Evolutionary conservation across 2,113 vertebrate species (phyloP), one percentile per base, ranked within the genome.

Genomic region (Toxotes jaculatrix): DNA sequence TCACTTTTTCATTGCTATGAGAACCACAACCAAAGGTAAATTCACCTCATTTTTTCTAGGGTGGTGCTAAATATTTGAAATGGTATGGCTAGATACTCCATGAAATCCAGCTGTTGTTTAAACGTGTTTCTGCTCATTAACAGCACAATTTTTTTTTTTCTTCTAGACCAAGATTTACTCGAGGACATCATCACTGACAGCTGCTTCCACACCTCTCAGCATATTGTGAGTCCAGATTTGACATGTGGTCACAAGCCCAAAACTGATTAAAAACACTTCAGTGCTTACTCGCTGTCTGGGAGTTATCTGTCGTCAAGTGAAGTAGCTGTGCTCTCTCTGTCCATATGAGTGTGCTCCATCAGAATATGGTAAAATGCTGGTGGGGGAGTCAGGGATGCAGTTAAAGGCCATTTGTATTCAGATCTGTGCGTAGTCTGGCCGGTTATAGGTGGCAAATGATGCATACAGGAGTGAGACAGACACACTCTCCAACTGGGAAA

Each of bases 121-220:
- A 3, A 12, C 75, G 1, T 7, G 1, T n/a, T 55, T 45, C 16
- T 68, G 23, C 56, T 40, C 17, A 31, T 72, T 72, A 57, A 74
- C 16, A 64, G 14, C 38, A 4, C 27, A n/a, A n/a, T n/a, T 19
- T 63, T 72, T 88, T 88, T n/a, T 34, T 49, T 42, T 70, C 78
- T 84, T 88, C 79, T 79, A 99, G 98, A 97, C 94, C 97, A 97
- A 95, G 95, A 95, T 84, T 93, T 99, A 92, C 95, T 99, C 74
- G 97, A 98, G 94, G 93, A 95, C 63, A 89, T 99, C 40, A 86
- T 99, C 79, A 85, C 93, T 83, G 96, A 97, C 91, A 97, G 97
- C 91, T 93, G 89, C 82, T 92, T 95, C 83, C 95, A 96, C 69
- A 95, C 94, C 0, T 94, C 93, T 76, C 94, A 96, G 53, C 93